phyloP scores from a whole-genome alignment of 1,140 invertebrate genomes.

The Hylyphantes graminicola region DNA sequence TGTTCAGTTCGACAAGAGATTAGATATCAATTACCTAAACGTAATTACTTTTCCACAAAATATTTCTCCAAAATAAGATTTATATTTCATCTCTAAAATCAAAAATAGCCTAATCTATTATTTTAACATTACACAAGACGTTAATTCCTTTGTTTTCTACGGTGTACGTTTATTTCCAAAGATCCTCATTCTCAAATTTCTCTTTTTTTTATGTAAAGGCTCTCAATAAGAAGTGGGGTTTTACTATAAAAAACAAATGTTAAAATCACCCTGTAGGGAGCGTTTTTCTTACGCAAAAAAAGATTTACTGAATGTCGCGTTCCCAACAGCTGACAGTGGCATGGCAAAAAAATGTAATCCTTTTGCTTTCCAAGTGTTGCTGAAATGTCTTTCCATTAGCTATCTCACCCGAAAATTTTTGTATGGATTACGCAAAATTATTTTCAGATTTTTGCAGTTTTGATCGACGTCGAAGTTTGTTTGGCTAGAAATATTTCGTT shows the following conservation, averaged over 20 bases:
- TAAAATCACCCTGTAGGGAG: neutral
- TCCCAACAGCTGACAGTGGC: slow-evolving; percentile 9
- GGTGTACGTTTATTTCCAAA: neutral
- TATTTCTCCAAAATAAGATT: neutral
- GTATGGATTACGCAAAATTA: slow-evolving; percentile 41
- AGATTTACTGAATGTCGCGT: slow-evolving; percentile 20
- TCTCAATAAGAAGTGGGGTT: slow-evolving; percentile 9
- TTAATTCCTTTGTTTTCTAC: neutral
- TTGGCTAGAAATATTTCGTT: neutral
- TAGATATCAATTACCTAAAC: slow-evolving; percentile 18
- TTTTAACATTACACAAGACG: slow-evolving; percentile 20
- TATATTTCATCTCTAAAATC: too few species aligned
- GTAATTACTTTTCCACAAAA: slow-evolving; percentile 12
- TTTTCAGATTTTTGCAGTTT: slow-evolving; percentile 20
- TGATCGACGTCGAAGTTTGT: neutral
- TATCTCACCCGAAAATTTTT: slow-evolving; percentile 5
- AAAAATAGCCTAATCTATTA: neutral
- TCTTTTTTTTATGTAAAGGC: slow-evolving; percentile 10
- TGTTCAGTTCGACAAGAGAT: neutral
- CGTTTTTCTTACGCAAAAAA: neutral
- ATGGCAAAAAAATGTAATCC: slow-evolving; percentile 31
- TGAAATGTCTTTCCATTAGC: slow-evolving; percentile 32
- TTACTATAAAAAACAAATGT: slow-evolving; percentile 10
- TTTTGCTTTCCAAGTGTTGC: slow-evolving; percentile 12
- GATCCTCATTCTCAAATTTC: neutral